Evolutionary conservation across 2,888 invertebrate genomes (phyloP).

Genomic region (Didymodactylos carnosus): DNA sequence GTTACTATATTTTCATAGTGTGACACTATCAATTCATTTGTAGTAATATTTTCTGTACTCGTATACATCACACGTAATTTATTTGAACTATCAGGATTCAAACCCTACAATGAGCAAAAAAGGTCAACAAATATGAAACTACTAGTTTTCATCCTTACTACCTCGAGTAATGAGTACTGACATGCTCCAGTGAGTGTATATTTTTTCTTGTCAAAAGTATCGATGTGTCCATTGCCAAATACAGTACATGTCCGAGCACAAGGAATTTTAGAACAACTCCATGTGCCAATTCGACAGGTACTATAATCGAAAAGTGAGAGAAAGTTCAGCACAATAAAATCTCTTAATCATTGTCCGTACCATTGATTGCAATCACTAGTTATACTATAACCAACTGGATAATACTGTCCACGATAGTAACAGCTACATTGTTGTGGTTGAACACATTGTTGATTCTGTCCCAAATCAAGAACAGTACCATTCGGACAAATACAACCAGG

Average conservation of each 20-base stretch:
- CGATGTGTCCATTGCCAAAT: constrained; percentile 5
- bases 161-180: constrained; percentile 9
- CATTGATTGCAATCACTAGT: constrained; percentile 11
- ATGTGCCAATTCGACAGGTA: not conserved
- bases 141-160: not conserved
- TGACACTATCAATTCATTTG: not conserved
- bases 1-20: not conserved
- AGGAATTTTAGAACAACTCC: constrained; percentile 5
- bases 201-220: constrained; percentile 8
- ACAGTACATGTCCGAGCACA: constrained; percentile 9
- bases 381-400: not conserved
- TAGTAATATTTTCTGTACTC: not conserved
- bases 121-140: not conserved
- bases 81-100: not conserved
- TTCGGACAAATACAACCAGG: constrained; percentile 8
- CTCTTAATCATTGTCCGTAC: not conserved
- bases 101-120: not conserved
- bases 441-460: constrained; percentile 9
- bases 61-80: not conserved
- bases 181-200: constrained; percentile 3
- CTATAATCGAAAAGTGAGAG: not conserved
- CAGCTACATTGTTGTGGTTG: constrained; percentile 1
- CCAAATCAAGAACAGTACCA: constrained; percentile 1
- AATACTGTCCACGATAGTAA: constrained; percentile 6
- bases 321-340: not conserved